Evolutionary conservation across 2,113 vertebrate species (phyloP).

Genomic region (Alosa alosa): DNA sequence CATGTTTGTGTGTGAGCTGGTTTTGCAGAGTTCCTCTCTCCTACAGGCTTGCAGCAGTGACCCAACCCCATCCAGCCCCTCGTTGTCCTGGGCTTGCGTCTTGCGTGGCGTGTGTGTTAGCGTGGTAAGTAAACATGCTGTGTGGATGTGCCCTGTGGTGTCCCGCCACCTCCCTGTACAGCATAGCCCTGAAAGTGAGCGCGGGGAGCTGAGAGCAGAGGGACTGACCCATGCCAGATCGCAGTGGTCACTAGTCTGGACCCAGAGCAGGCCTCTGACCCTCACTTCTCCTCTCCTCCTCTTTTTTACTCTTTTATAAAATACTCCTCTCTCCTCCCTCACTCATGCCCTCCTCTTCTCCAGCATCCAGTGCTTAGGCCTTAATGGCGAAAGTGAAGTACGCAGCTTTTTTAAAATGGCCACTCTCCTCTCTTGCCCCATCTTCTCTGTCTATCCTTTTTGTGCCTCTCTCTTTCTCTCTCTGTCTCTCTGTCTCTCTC

Average conservation of each 20-base stretch:
- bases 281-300: neutral
- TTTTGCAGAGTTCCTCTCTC: neutral
- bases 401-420: neutral
- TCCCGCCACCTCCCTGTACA: neutral
- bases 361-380: neutral
- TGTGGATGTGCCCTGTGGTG: neutral
- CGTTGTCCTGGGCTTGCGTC: neutral
- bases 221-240: too few species aligned
- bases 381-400: neutral
- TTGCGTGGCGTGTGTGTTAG: constrained; percentile 32
- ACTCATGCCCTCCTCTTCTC: neutral
- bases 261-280: neutral
- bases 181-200: too few species aligned
- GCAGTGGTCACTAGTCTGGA: neutral
- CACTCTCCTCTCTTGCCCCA: neutral
- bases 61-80: neutral
- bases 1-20: constrained; percentile 36
- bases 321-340: neutral
- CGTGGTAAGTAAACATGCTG: constrained; percentile 27
- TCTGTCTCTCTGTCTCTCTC: too few species aligned
- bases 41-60: neutral
- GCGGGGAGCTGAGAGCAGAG: too few species aligned
- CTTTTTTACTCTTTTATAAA: neutral
- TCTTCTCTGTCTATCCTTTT: constrained; percentile 56
- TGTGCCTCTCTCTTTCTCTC: neutral